Percentiles rank a stretch among this genome's conserved stretches.
Evolutionary conservation across 2,888 invertebrate genomes (phyloP).

Genomic region (Plutella xylostella): DNA sequence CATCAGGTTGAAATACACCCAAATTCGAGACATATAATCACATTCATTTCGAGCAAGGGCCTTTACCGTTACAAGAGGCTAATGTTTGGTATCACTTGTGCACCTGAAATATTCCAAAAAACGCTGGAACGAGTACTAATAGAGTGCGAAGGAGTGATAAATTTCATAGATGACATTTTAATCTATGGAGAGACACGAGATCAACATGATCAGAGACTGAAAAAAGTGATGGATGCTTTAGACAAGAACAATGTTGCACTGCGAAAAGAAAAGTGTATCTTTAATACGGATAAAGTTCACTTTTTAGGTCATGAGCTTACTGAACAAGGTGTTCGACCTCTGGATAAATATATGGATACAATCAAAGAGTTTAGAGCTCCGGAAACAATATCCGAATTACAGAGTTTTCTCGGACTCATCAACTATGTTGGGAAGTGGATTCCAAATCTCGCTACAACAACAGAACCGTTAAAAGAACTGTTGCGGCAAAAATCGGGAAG

Average conservation of each 20-base stretch:
- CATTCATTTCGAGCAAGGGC: background rate
- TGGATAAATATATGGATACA: too few species aligned
- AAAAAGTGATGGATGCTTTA: constrained; percentile 15
- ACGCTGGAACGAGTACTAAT: constrained; percentile 17
- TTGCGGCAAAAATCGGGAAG: constrained; percentile 4
- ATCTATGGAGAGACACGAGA: constrained; percentile 14
- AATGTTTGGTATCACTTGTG: constrained; percentile 29
- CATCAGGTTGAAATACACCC: constrained; percentile 1
- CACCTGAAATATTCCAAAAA: too few species aligned
- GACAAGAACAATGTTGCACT: constrained; percentile 13
- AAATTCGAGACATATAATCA: constrained; percentile 1
- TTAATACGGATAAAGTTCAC: too few species aligned
- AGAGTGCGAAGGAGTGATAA: constrained; percentile 4
- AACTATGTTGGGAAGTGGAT: constrained; percentile 23
- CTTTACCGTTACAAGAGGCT: constrained; percentile 29
- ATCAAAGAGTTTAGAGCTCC: constrained; percentile 22
- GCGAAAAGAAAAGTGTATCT: constrained; percentile 21
- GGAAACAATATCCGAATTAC: constrained; percentile 19
- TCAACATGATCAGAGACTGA: constrained; percentile 26
- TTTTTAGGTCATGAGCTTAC: constrained; percentile 27
- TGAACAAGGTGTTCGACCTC: too few species aligned
- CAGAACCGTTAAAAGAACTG: constrained; percentile 5
- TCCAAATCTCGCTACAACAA: constrained; percentile 6
- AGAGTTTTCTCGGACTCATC: constrained; percentile 25
- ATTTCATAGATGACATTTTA: constrained; percentile 23